Evolutionary conservation across 2,888 invertebrate species (phyloP).

Genomic region (Hoplodrina blanda): DNA sequence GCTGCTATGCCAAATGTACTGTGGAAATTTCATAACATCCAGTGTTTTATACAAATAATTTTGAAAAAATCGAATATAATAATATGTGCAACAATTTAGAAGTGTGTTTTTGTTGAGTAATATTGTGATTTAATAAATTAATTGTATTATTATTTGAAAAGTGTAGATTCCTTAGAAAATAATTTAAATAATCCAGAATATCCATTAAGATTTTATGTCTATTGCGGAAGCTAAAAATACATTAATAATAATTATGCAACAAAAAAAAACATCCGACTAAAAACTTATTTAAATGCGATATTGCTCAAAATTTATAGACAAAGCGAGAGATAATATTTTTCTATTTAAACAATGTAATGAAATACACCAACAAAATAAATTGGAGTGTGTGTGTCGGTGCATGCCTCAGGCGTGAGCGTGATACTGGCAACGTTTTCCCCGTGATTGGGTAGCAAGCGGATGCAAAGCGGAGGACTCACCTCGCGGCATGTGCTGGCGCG

Average conservation of each 20-base stretch:
- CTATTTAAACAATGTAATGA: slow-evolving; percentile 12
- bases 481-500: slow-evolving; percentile 91
- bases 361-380: slow-evolving; percentile 30
- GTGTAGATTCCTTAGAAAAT: neutral
- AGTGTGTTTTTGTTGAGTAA: slow-evolving; percentile 27
- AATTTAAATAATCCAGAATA: neutral
- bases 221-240: slow-evolving; percentile 6
- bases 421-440: slow-evolving; percentile 86
- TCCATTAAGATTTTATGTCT: slow-evolving; percentile 3
- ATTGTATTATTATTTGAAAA: slow-evolving; percentile 8
- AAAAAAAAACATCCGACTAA: neutral
- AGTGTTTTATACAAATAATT: slow-evolving; percentile 54
- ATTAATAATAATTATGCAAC: slow-evolving; percentile 1
- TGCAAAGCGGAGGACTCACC: slow-evolving; percentile 89
- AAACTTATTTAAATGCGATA: slow-evolving; percentile 1
- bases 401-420: slow-evolving; percentile 58
- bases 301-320: slow-evolving; percentile 5
- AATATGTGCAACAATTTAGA: slow-evolving; percentile 37
- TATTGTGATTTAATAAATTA: slow-evolving; percentile 25
- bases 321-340: slow-evolving; percentile 4
- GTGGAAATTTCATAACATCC: slow-evolving; percentile 37
- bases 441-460: slow-evolving; percentile 69
- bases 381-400: slow-evolving; percentile 43
- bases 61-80: slow-evolving; percentile 33
- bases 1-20: slow-evolving; percentile 56